Base-by-base conservation (phyloP, 2,113 vertebrate genomes). In the Ptilonorhynchus violaceus region DNA sequence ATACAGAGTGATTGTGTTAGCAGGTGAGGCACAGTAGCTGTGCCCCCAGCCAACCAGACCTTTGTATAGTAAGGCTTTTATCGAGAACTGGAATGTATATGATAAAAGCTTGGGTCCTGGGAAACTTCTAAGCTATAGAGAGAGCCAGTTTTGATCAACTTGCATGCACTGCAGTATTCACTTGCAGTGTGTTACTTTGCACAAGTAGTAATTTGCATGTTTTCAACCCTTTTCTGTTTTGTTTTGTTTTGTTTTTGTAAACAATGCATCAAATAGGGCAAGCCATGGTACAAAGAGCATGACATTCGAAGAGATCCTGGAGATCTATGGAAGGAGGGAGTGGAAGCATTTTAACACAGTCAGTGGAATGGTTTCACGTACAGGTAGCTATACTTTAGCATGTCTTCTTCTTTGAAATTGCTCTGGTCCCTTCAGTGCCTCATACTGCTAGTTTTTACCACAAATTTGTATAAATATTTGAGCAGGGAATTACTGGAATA, bases 291-390 rank as follows among this genome's bases (percentile, higher is more conserved):
- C 98, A 28, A 98, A 94, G 93, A 97, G 98, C 89, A 98, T 99
- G 96, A 98, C 98, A 88, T 62, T 96, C 0, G 98, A 99, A 89
- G 98, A 98, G 15, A 93, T 99, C 93, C 94, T 98, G 55, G 98
- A 98, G 88, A 97, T 96, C 8, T 99, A 99, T 49, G 98, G 99
- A 94, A 98, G 98, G 49, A 98, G 96, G 90, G 98, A 99, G 44
- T 99, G 99, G 99, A 99, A 98, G 62, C 98, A 99, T 97, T 99
- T 99, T 91, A 96, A 98, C 94, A 98, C 98, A 42, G 98, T 99
- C 95, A 97, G 97, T 52, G 98, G 98, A 63, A 98, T 98, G 89
- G 98, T 98, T 93, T 99, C 98, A 70, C 98, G 98, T 94, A 99
- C 99, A 98, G 98, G 99, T 99, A 98, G 15, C 56, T 88, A 14